Percentiles rank a stretch among this genome's conserved stretches.
phyloP scores from a whole-genome alignment of 1,140 invertebrate species.

The Nautilus pompilius region DNA sequence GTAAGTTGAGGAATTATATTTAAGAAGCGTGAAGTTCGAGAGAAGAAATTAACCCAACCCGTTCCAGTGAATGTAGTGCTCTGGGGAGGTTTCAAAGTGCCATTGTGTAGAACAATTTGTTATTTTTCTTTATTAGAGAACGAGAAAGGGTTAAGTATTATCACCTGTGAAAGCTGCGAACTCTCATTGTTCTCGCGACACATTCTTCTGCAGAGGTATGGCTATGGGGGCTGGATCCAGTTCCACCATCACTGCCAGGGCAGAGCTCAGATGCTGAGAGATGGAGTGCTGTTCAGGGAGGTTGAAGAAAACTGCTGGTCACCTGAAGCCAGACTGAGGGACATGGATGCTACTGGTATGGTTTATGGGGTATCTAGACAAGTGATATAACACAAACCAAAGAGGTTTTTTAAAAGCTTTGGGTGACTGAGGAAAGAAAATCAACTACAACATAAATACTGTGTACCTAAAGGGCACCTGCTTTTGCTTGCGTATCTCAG shows the following conservation, averaged over 20 bases:
- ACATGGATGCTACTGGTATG: constrained; percentile 55
- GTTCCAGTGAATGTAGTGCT: too few relatives aligned
- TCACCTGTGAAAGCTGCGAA: background rate
- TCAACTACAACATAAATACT: background rate
- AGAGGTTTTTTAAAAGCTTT: background rate
- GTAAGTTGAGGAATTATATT: too few relatives aligned
- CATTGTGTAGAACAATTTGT: too few relatives aligned
- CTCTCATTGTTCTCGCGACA: background rate
- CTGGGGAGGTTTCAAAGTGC: too few relatives aligned
- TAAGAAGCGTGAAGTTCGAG: too few relatives aligned
- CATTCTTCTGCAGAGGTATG: constrained; percentile 59
- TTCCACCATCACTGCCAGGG: constrained; percentile 55
- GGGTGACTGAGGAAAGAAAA: background rate
- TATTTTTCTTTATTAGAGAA: background rate
- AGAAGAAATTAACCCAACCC: too few relatives aligned
- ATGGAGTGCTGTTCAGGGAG: constrained; percentile 61
- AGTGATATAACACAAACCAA: background rate
- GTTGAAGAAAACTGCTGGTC: constrained; percentile 63
- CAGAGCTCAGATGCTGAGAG: constrained; percentile 60
- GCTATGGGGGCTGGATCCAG: constrained; percentile 63
- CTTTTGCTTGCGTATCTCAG: background rate
- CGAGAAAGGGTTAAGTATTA: background rate
- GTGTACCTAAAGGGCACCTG: background rate
- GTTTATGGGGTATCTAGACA: background rate
- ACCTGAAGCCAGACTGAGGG: constrained; percentile 45